phyloP scores from a whole-genome alignment of 2,888 invertebrate genomes.

The Acleris literana region DNA sequence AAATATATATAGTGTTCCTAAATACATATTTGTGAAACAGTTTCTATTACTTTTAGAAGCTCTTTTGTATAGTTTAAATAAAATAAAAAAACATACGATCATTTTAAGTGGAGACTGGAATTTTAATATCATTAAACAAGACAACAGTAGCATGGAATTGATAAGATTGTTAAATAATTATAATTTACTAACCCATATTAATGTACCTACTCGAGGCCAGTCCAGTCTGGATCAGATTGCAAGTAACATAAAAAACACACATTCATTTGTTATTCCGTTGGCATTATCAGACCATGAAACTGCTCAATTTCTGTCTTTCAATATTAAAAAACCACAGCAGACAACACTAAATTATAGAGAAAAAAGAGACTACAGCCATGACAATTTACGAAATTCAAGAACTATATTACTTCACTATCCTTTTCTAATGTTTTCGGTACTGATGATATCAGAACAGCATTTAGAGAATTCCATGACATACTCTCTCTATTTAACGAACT shows the following conservation, averaged over 20 bases:
- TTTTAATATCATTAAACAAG: not conserved
- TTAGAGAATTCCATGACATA: not conserved
- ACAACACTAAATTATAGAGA: too few relatives aligned
- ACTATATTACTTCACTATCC: not conserved
- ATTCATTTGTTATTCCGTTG: too few relatives aligned
- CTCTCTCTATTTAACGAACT: not conserved
- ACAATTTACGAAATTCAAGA: not conserved
- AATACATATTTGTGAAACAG: too few relatives aligned
- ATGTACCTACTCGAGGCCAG: not conserved
- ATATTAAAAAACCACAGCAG: not conserved
- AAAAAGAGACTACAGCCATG: not conserved
- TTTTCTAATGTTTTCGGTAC: not conserved
- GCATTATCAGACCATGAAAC: too few relatives aligned
- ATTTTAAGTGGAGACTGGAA: too few relatives aligned
- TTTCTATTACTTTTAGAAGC: too few relatives aligned
- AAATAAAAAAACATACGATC: too few relatives aligned
- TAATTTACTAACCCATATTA: not conserved
- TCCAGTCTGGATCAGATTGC: constrained; percentile 1
- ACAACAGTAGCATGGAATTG: not conserved
- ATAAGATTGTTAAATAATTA: constrained; percentile 1
- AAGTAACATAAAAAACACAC: not conserved
- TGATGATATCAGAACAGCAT: not conserved
- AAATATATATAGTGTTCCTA: too few relatives aligned
- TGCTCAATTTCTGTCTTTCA: too few relatives aligned
- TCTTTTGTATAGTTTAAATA: too few relatives aligned